Evolutionary conservation across 2,888 invertebrate species (phyloP).

Genomic region (Muschampia plurimacula): DNA sequence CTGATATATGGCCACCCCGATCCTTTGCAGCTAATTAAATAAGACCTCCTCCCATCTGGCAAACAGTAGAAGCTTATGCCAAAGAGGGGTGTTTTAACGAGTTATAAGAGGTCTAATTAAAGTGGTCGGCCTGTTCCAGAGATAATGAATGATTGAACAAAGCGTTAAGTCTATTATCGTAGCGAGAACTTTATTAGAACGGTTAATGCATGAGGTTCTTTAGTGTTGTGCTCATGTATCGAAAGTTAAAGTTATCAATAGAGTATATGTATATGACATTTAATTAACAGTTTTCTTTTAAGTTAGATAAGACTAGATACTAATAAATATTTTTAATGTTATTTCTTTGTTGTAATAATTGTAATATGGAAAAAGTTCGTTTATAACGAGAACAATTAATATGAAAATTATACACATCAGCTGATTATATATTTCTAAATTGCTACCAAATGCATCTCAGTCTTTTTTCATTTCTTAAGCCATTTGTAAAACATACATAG

Average conservation of each 20-base stretch:
- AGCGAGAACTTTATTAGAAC: slow-evolving; percentile 82
- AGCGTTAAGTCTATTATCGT: slow-evolving; percentile 82
- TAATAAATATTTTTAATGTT: background rate
- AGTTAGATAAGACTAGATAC: no score
- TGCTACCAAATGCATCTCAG: no score
- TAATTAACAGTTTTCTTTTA: no score
- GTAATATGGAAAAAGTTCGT: background rate
- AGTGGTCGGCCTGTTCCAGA: slow-evolving; percentile 58
- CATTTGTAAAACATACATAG: no score
- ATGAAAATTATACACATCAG: no score
- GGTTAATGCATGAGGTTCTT: slow-evolving; percentile 64
- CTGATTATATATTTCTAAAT: no score
- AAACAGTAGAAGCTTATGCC: slow-evolving; percentile 55
- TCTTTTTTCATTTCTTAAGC: no score
- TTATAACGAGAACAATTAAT: background rate
- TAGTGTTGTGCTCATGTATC: slow-evolving; percentile 55
- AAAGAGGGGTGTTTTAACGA: slow-evolving; percentile 60
- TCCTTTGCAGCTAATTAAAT: slow-evolving; percentile 47
- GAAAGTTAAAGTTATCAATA: slow-evolving; percentile 40
- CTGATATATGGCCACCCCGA: slow-evolving; percentile 72
- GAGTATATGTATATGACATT: background rate
- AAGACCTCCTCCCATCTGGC: slow-evolving; percentile 51
- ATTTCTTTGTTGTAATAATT: background rate
- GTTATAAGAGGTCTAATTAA: slow-evolving; percentile 63
- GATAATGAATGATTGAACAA: slow-evolving; percentile 83